phyloP scores from a whole-genome alignment of 2,113 vertebrate species.

The Nematolebias whitei region DNA sequence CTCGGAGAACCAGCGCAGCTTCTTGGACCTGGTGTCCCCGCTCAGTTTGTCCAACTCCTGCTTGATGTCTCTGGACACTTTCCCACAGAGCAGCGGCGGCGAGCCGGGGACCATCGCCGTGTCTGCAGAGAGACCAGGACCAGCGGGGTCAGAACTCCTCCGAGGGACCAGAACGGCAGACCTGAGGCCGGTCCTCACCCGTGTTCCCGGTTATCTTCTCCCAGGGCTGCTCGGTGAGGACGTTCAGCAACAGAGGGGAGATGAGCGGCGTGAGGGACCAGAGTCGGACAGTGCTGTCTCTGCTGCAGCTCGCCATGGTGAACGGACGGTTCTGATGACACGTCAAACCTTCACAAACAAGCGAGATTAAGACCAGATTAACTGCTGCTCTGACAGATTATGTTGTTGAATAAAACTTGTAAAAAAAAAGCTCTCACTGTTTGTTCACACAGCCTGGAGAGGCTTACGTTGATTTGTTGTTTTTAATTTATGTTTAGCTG shows the following conservation, averaged over 20 bases:
- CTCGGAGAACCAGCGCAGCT: slow-evolving; percentile 93
- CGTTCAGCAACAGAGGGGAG: slow-evolving; percentile 87
- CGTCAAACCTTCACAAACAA: slow-evolving; percentile 84
- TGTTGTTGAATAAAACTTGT: too few species aligned
- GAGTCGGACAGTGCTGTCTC: slow-evolving; percentile 95
- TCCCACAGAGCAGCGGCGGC: slow-evolving; percentile 91
- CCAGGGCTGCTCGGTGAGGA: slow-evolving; percentile 89
- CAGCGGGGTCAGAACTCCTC: not conserved
- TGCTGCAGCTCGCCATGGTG: slow-evolving; percentile 96
- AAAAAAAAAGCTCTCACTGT: too few species aligned
- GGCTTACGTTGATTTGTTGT: too few species aligned
- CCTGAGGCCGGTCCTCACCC: slow-evolving; percentile 75
- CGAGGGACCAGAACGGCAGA: not conserved
- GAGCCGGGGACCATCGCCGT: slow-evolving; percentile 84
- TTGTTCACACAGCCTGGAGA: too few species aligned
- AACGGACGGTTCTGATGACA: slow-evolving; percentile 93
- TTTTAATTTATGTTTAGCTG: too few species aligned
- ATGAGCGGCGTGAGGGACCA: slow-evolving; percentile 93
- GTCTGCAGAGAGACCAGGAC: slow-evolving; percentile 75
- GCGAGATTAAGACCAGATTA: too few species aligned
- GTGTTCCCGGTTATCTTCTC: slow-evolving; percentile 92
- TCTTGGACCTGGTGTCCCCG: slow-evolving; percentile 81
- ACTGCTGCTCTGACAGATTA: too few species aligned
- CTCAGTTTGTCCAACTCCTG: slow-evolving; percentile 91
- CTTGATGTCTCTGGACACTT: slow-evolving; percentile 92